Base-by-base conservation (phyloP, 35 echinoderm and acorn worm genomes). In the Diadema setosum region DNA sequence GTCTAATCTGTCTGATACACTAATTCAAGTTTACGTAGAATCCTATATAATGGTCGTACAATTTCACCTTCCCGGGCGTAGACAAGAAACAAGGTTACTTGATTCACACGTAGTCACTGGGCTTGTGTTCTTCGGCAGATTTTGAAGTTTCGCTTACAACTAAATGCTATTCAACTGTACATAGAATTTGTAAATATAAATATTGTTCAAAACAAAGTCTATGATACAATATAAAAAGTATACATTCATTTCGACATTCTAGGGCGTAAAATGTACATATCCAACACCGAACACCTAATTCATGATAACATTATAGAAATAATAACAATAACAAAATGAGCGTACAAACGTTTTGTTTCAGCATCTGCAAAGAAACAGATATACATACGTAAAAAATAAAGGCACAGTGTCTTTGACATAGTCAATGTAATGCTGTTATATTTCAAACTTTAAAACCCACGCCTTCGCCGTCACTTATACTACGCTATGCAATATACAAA, bases 201-300 rank as follows among this genome's bases (percentile, higher is more conserved):
- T 76, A 76, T 76, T 40, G 70, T 43, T 76, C 33, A 76, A 76
- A 25, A 76, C 27, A 76, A 65, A 65, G 24, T 24, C 39, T 76
- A 76, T 76, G 1, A 76, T 76, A 76, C 70, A 76, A 42, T 76
- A 76, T 76, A 76, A 76, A 74, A 76, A 76, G 70, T 76, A 40
- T 76, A 76, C 36, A 76, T 36, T 42, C 43, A 65, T 31, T 24
- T 65, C 36, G 36, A 25, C 61, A n/a, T 43, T 24, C 27, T 76
- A 35, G 2, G 37, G 27, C 23, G 32, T 20, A 76, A 36, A 76
- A 76, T 76, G 43, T 76, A 76, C 32, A 40, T 76, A 76, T 76
- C 70, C 35, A 3, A 76, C 37, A 76, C 37, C 30, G 70, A 40
- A 76, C 36, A 65, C 32, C 3, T 0, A 75, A 15, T 76, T n/a